Percentiles rank a stretch among this genome's conserved stretches.
phyloP scores from a whole-genome alignment of 2,113 vertebrate species.

The Bujurquina vittata region DNA sequence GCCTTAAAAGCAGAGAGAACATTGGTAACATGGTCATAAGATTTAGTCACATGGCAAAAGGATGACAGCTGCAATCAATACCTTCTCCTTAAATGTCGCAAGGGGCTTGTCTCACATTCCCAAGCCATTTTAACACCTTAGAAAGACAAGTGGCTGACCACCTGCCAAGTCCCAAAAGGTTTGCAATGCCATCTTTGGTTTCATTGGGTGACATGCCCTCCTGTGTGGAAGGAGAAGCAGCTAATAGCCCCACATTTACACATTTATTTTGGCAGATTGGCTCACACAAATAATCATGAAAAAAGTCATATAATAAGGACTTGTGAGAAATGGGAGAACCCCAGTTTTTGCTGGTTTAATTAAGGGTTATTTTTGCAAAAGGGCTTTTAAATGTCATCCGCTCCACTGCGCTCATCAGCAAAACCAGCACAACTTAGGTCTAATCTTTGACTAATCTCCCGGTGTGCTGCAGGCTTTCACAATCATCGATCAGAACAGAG shows the following conservation, averaged over 20 bases:
- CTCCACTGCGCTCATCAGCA: background rate
- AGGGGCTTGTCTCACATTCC: conserved; percentile 74
- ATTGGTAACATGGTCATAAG: conserved; percentile 45
- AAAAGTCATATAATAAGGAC: conserved; percentile 24
- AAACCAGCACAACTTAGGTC: background rate
- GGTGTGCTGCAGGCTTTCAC: conserved; percentile 86
- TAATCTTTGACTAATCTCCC: background rate
- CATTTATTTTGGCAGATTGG: conserved; percentile 32
- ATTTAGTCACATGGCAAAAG: conserved; percentile 54
- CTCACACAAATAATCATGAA: conserved; percentile 21
- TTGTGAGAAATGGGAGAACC: conserved; percentile 30
- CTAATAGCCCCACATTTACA: conserved; percentile 56
- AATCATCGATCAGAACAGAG: conserved; percentile 94
- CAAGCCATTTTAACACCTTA: conserved; percentile 79
- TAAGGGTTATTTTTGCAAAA: background rate
- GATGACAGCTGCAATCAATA: conserved; percentile 71
- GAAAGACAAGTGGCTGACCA: conserved; percentile 80
- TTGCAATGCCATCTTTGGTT: conserved; percentile 73
- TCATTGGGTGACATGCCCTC: conserved; percentile 44
- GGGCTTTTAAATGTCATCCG: background rate
- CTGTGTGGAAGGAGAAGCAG: conserved; percentile 42
- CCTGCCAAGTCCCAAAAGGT: conserved; percentile 76
- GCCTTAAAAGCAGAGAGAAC: conserved; percentile 34
- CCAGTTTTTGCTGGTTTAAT: conserved; percentile 8
- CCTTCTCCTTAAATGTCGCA: conserved; percentile 71